Conservation (phyloP, 1,140 invertebrate genomes). For the Caerostris extrusa region DNA sequence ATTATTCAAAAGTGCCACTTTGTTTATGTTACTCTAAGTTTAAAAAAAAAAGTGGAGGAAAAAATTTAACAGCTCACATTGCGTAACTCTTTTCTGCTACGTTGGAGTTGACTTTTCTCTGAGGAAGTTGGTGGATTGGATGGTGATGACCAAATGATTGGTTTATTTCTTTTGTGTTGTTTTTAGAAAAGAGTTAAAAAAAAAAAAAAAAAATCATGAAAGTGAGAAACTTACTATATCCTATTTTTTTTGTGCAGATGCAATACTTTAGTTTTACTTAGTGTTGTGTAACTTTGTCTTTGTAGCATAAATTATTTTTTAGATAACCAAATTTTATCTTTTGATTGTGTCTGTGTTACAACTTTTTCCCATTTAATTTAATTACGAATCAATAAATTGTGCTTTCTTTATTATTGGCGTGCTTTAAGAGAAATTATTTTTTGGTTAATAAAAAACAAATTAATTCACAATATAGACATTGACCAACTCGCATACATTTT, state of each 20-base stretch:
- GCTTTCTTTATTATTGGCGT: neutral
- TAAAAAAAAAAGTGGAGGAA: conserved; percentile 36
- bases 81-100: conserved; percentile 24
- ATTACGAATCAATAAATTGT: conserved; percentile 29
- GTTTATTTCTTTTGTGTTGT: conserved; percentile 57
- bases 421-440: neutral
- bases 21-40: conserved; percentile 60
- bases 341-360: conserved; percentile 10
- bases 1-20: conserved; percentile 73
- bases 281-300: conserved; percentile 72
- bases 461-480: neutral
- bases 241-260: conserved; percentile 67
- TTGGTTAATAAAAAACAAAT: neutral
- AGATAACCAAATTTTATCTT: conserved; percentile 57
- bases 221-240: conserved; percentile 41
- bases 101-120: conserved; percentile 15
- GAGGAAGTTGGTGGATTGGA: neutral
- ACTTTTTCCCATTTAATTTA: conserved; percentile 51
- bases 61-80: conserved; percentile 20
- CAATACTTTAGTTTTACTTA: conserved; percentile 75
- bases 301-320: conserved; percentile 76
- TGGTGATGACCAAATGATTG: conserved; percentile 49
- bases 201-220: conserved; percentile 2
- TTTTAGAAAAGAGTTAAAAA: conserved; percentile 28
- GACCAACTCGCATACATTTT: neutral